Evolutionary conservation across 2,888 invertebrate genomes (phyloP).

Genomic region (Phaonia tiefii): DNA sequence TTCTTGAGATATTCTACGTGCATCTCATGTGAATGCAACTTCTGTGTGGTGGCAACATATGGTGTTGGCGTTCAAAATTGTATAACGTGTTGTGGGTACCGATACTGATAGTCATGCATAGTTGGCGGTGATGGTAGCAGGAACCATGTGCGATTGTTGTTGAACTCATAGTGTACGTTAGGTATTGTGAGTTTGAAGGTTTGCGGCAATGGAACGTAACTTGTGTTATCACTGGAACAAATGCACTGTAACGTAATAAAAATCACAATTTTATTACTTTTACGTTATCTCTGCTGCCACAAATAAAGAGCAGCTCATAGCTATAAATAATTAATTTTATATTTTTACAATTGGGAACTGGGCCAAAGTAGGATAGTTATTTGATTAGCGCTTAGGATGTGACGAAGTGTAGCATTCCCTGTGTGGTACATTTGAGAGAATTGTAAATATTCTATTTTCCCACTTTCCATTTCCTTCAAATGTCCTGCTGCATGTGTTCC

Average conservation of each 20-base stretch:
- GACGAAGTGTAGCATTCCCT: too few species aligned
- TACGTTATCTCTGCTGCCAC: constrained; percentile 22
- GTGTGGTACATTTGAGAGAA: too few species aligned
- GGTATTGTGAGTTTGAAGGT: constrained; percentile 4
- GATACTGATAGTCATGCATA: constrained; percentile 9
- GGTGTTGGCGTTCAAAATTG: constrained; percentile 22
- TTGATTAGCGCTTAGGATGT: too few species aligned
- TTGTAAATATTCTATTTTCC: too few species aligned
- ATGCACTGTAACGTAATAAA: constrained; percentile 36
- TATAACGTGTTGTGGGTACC: constrained; percentile 12
- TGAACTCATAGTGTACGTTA: neutral
- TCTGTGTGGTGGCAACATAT: constrained; percentile 30
- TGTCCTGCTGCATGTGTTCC: too few species aligned
- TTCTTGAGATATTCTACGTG: constrained; percentile 50
- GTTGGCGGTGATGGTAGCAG: too few species aligned
- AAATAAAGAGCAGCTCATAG: neutral
- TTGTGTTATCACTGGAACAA: constrained; percentile 14
- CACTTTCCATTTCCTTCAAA: too few species aligned
- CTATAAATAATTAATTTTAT: constrained; percentile 3
- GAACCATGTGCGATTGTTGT: neutral
- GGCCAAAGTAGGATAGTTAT: too few species aligned
- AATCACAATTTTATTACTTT: constrained; percentile 44
- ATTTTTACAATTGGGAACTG: neutral
- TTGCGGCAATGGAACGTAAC: constrained; percentile 30
- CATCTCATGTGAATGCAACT: constrained; percentile 13